Evolutionary conservation across 2,888 invertebrate species (phyloP).

Genomic region (Macrophya annulata): DNA sequence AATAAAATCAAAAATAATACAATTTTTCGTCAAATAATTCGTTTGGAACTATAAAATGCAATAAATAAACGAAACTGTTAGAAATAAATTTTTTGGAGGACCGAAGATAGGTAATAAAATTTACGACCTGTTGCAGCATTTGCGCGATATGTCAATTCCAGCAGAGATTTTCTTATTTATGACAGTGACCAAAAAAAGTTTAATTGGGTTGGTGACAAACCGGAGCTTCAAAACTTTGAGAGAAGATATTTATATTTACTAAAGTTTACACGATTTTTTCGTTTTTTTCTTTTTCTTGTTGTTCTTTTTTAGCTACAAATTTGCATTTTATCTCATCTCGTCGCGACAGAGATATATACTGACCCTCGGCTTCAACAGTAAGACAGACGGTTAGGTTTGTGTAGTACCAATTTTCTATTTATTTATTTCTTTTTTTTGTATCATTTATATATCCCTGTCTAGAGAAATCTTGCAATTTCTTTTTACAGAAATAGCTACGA

Average conservation of each 20-base stretch:
- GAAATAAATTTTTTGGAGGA: neutral
- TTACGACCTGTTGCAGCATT: neutral
- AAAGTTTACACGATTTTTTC: neutral
- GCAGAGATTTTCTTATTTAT: neutral
- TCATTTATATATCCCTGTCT: neutral
- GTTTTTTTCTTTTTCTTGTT: no score
- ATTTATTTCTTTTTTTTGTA: neutral
- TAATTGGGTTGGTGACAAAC: constrained; percentile 10
- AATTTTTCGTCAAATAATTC: neutral
- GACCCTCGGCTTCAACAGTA: neutral
- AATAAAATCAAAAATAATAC: neutral
- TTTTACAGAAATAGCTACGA: neutral
- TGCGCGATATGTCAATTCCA: neutral
- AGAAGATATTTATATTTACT: constrained; percentile 10
- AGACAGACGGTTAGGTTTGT: neutral
- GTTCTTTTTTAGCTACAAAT: neutral
- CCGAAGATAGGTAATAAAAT: neutral
- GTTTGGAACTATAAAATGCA: neutral
- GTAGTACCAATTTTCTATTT: neutral
- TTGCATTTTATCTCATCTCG: neutral
- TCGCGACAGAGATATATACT: neutral
- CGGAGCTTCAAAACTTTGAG: neutral
- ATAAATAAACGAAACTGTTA: neutral
- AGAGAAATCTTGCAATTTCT: neutral
- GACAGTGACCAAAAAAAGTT: neutral